A percentile compares a stretch with the other conserved stretches of the same genome.
Evolutionary conservation across 2,888 invertebrate species (phyloP).

Genomic region (Syrista parreyssii): DNA sequence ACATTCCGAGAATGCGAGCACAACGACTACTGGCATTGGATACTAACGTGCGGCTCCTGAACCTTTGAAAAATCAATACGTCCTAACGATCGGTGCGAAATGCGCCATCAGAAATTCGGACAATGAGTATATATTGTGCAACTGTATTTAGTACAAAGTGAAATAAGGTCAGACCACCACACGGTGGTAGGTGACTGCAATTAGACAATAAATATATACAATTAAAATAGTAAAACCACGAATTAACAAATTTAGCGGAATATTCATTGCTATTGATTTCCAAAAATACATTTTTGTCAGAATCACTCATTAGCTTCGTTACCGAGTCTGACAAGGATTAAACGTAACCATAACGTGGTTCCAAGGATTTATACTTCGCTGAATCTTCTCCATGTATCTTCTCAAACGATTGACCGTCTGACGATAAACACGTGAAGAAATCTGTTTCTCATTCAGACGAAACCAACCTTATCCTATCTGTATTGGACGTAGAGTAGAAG

Average conservation of each 20-base stretch:
- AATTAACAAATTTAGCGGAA: background rate
- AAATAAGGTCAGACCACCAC: background rate
- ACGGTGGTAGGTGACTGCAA: background rate
- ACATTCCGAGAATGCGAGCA: background rate
- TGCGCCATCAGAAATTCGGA: background rate
- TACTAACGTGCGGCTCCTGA: constrained; percentile 18
- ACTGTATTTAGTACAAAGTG: background rate
- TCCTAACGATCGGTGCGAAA: constrained; percentile 20
- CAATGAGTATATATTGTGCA: background rate
- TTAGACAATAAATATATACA: background rate
- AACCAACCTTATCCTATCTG: background rate
- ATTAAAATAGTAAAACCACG: background rate
- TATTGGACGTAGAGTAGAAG: background rate
- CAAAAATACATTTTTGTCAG: background rate
- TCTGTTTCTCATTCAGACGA: background rate
- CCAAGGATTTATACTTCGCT: background rate
- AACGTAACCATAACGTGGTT: background rate
- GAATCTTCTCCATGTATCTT: background rate
- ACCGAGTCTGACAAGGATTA: background rate
- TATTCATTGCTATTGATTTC: background rate
- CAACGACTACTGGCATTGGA: background rate
- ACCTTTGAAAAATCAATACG: constrained; percentile 37
- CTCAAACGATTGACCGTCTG: background rate
- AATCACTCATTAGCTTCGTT: background rate
- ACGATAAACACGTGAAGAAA: background rate